These are phyloP conservation scores for Anastrepha obliqua DNA, from an alignment of 1,140 invertebrate species.

Conservation along the genomic window DNA sequence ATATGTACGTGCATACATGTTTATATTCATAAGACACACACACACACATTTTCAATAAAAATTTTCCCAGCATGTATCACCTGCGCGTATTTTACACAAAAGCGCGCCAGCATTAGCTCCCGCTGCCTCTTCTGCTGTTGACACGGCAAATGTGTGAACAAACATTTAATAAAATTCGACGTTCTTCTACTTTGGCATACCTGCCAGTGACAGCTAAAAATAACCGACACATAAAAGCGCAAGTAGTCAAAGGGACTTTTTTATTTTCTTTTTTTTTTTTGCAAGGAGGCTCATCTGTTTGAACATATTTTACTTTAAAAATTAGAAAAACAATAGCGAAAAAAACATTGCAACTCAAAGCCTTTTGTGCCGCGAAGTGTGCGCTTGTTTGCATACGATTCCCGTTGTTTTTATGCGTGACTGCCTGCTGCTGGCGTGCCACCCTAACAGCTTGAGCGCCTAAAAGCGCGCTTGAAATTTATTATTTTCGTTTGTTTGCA, in stretches of 20 bases:
- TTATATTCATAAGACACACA: no score
- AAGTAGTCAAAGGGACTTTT: background rate
- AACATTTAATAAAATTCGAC: conserved; percentile 22
- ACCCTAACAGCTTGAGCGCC: background rate
- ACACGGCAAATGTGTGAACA: conserved; percentile 36
- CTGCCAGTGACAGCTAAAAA: conserved; percentile 36
- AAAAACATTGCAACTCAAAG: background rate
- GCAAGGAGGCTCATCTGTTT: background rate
- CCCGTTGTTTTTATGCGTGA: background rate
- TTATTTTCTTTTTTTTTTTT: background rate
- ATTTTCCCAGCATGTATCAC: background rate
- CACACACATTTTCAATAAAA: no score
- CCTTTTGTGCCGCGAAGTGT: background rate
- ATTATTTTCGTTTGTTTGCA: conserved; percentile 27
- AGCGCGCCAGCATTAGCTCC: background rate
- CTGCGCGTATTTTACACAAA: background rate
- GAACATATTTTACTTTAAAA: background rate
- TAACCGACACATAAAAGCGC: background rate
- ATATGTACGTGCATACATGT: no score
- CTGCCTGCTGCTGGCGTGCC: background rate
- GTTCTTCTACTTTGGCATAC: background rate
- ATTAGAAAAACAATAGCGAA: background rate
- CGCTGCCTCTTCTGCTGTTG: background rate
- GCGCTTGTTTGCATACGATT: background rate
- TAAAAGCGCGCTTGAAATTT: conserved; percentile 47